Conservation (phyloP, 2,888 invertebrate species). For the Drosophila kokeensis region DNA sequence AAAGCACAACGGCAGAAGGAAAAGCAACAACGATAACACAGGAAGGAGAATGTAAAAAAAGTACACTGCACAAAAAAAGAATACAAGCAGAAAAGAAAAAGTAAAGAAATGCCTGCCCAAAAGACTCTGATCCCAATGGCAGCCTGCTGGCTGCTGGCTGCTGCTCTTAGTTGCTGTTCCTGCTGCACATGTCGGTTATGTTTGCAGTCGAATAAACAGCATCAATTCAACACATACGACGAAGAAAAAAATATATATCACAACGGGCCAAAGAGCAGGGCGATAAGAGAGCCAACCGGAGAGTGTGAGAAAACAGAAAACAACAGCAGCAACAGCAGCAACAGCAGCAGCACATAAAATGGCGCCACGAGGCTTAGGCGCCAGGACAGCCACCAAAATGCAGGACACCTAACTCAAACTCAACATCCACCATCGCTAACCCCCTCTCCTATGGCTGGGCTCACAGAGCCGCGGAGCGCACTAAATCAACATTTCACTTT, state of each 20-base stretch:
- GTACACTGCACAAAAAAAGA: conserved; percentile 3
- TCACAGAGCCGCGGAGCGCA: conserved; percentile 59
- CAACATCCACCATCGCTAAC: not conserved
- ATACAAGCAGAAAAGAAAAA: conserved; percentile 26
- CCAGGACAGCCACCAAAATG: conserved; percentile 54
- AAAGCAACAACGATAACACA: conserved; percentile 15
- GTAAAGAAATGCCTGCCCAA: conserved; percentile 24
- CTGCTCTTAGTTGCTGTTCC: not conserved
- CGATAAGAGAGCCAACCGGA: conserved; percentile 14
- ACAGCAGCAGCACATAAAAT: conserved; percentile 50
- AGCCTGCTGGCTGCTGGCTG: conserved; percentile 20
- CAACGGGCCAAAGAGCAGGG: conserved; percentile 23
- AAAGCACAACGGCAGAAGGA: conserved; percentile 69
- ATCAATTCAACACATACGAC: conserved; percentile 76
- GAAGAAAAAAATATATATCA: conserved; percentile 7
- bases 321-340: conserved; percentile 28
- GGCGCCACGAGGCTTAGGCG: conserved; percentile 70
- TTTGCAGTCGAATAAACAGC: conserved; percentile 80
- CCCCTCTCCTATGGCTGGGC: conserved; percentile 2
- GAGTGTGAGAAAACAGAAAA: not conserved
- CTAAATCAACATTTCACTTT: conserved; percentile 83
- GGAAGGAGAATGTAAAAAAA: conserved; percentile 2
- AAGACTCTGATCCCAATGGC: conserved; percentile 49
- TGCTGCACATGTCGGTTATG: conserved; percentile 64
- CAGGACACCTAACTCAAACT: conserved; percentile 19